Evolutionary conservation across 2,888 invertebrate species (phyloP).

Genomic region (Theodoxus fluviatilis): DNA sequence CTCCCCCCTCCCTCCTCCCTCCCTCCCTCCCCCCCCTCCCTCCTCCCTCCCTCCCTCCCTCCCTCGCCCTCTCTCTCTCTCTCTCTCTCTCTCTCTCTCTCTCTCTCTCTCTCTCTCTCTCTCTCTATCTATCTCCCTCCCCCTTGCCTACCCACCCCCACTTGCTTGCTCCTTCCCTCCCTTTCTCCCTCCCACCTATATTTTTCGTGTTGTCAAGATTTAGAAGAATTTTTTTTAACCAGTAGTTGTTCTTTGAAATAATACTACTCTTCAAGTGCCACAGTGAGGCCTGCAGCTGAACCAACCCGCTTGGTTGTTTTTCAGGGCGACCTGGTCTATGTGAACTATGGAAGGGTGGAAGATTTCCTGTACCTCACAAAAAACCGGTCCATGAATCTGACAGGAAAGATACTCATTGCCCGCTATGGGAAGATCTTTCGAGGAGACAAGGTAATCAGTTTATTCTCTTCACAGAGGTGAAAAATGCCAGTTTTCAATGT

Average conservation of each 20-base stretch:
- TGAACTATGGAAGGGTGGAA: conserved; percentile 65
- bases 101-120: conserved; percentile 20
- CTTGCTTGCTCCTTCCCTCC: not conserved
- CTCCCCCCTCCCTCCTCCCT: no score
- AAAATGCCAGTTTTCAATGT: no score
- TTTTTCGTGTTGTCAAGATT: not conserved
- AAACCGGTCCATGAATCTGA: conserved; percentile 53
- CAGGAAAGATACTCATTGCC: conserved; percentile 67
- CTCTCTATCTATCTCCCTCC: not conserved
- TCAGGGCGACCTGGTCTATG: conserved; percentile 64
- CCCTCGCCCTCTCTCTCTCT: no score
- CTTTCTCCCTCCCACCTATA: not conserved
- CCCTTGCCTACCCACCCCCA: not conserved
- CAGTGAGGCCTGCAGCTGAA: no score
- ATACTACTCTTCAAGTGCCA: no score
- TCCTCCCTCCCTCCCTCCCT: no score
- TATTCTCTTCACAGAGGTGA: no score
- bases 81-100: conserved; percentile 8
- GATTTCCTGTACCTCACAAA: conserved; percentile 63
- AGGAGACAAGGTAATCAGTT: conserved; percentile 63
- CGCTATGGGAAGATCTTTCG: conserved; percentile 68
- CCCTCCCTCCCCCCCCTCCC: no score
- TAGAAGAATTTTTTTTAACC: not conserved
- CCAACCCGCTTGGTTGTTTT: conserved; percentile 20
- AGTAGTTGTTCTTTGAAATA: not conserved